Conservation (phyloP, 2,113 vertebrate genomes). For the Salminus brasiliensis region DNA sequence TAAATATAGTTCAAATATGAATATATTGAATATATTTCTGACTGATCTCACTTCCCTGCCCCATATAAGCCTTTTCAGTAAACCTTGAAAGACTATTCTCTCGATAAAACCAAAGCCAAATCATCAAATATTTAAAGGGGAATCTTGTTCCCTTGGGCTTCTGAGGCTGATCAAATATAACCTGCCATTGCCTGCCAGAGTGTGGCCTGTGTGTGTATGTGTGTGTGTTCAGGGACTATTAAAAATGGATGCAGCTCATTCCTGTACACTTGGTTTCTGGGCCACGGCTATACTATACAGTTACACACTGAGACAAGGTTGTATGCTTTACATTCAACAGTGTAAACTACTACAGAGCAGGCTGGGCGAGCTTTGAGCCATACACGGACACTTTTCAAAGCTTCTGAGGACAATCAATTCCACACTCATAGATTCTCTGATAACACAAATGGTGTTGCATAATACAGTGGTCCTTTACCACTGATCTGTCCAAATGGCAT, state of each 20-base stretch:
- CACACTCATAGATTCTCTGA: neutral
- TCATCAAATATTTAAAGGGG: constrained; percentile 68
- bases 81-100: constrained; percentile 43
- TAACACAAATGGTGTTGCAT: neutral
- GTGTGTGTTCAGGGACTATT: constrained; percentile 57
- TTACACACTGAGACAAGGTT: constrained; percentile 21
- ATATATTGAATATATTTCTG: constrained; percentile 3
- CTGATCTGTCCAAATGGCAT: neutral
- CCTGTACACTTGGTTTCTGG: constrained; percentile 44
- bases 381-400: neutral
- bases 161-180: constrained; percentile 63
- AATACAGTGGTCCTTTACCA: neutral
- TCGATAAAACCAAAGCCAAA: constrained; percentile 57
- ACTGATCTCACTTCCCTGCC: constrained; percentile 14
- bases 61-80: constrained; percentile 37
- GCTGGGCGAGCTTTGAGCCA: too few species aligned
- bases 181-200: constrained; percentile 49
- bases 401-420: neutral
- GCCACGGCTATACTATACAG: constrained; percentile 28
- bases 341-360: neutral
- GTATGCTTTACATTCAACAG: constrained; percentile 25
- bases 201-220: constrained; percentile 24
- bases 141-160: constrained; percentile 58
- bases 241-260: constrained; percentile 62
- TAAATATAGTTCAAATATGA: neutral